Evolutionary conservation across 2,888 invertebrate genomes (phyloP).

Genomic region (Meloe dianella): DNA sequence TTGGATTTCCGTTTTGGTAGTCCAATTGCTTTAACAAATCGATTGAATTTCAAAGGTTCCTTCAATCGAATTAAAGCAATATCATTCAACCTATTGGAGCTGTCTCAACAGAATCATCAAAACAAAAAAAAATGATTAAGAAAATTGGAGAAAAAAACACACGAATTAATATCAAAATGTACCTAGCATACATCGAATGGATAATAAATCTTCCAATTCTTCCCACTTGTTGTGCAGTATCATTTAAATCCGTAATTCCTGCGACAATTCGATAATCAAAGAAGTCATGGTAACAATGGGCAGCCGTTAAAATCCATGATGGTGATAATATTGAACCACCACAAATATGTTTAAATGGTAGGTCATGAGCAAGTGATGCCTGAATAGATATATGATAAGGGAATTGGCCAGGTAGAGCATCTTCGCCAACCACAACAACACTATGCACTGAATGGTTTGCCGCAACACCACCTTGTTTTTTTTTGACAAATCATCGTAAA

Average conservation of each 20-base stretch:
- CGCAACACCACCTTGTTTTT: too few species aligned
- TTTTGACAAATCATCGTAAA: too few species aligned
- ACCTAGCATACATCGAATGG: conserved; percentile 42
- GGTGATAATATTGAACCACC: conserved; percentile 57
- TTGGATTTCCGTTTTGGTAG: background rate
- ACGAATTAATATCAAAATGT: conserved; percentile 32
- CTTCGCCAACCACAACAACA: background rate
- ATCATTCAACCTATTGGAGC: too few species aligned
- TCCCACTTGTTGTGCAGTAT: conserved; percentile 31
- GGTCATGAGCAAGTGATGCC: background rate
- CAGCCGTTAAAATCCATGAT: conserved; percentile 55
- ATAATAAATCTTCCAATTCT: conserved; percentile 36
- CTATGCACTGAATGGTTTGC: too few species aligned
- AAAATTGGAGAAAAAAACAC: too few species aligned
- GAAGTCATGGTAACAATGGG: conserved; percentile 55
- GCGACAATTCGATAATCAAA: conserved; percentile 41
- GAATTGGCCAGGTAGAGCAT: background rate
- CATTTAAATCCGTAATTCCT: conserved; percentile 43
- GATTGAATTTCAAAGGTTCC: background rate
- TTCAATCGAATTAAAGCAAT: too few species aligned
- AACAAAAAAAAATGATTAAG: too few species aligned
- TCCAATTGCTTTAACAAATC: background rate
- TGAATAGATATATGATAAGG: background rate
- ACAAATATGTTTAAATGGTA: conserved; percentile 51
- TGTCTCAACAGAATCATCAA: too few species aligned